Evolutionary conservation across 2,797 vertebrate species (phyloP).

Genomic region (Chaetophractus vellerosus): DNA sequence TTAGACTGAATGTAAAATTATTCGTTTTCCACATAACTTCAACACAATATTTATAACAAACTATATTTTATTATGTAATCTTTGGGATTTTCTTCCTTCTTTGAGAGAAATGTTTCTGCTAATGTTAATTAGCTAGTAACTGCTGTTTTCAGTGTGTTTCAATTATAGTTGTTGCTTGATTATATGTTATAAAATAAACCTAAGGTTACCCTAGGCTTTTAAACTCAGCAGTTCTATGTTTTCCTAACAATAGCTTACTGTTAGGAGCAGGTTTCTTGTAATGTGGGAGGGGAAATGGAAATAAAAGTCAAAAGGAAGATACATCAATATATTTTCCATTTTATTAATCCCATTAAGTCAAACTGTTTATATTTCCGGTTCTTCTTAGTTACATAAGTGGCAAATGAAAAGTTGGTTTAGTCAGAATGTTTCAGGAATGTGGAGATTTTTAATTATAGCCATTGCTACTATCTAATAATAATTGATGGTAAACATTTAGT

Average conservation of each 20-base stretch:
- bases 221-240: constrained; percentile 81
- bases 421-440: constrained; percentile 64
- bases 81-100: constrained; percentile 91
- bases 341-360: constrained; percentile 68
- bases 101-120: constrained; percentile 93
- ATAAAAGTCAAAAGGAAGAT: constrained; percentile 71
- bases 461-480: constrained; percentile 47
- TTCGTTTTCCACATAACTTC: neutral
- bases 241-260: constrained; percentile 65
- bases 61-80: constrained; percentile 82
- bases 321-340: constrained; percentile 17
- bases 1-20: constrained; percentile 51
- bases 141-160: constrained; percentile 90
- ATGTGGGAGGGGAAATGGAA: constrained; percentile 30
- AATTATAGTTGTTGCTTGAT: constrained; percentile 93
- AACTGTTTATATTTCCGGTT: constrained; percentile 45
- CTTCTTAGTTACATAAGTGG: constrained; percentile 12
- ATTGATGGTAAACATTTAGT: constrained; percentile 61
- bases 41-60: constrained; percentile 75
- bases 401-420: constrained; percentile 56
- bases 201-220: constrained; percentile 89
- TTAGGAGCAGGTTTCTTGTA: constrained; percentile 80
- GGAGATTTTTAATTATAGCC: constrained; percentile 24
- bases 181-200: constrained; percentile 93
- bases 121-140: constrained; percentile 93